phyloP scores from a whole-genome alignment of 2,888 invertebrate species.

The Panorpa germanica region DNA sequence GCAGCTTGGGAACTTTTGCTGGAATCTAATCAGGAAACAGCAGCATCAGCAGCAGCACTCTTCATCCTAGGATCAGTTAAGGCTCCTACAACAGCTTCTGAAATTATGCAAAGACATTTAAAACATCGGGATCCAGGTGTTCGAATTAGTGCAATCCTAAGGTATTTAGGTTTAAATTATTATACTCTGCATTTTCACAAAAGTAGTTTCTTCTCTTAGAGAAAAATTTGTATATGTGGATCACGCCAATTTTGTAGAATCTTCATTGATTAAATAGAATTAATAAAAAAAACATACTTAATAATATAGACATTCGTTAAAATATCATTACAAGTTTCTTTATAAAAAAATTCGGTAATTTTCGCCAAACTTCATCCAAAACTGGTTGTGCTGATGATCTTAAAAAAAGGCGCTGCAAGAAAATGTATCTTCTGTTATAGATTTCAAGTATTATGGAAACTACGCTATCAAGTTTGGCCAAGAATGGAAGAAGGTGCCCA shows the following conservation, averaged over 20 bases:
- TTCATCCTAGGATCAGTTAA: constrained; percentile 89
- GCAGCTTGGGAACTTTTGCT: constrained; percentile 90
- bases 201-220: neutral
- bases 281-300: neutral
- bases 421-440: no score
- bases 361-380: no score
- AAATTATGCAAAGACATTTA: constrained; percentile 75
- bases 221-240: constrained; percentile 9
- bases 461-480: constrained; percentile 96
- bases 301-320: neutral
- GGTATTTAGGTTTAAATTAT: constrained; percentile 22
- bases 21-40: constrained; percentile 78
- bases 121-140: constrained; percentile 67
- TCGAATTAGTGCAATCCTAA: constrained; percentile 64
- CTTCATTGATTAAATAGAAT: no score
- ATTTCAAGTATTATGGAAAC: constrained; percentile 91
- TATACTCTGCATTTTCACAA: neutral
- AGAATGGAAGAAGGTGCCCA: constrained; percentile 98
- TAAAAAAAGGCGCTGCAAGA: no score
- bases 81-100: constrained; percentile 73
- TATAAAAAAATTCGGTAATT: no score
- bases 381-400: no score
- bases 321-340: no score
- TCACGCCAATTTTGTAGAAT: neutral
- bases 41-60: constrained; percentile 68